These are phyloP conservation scores for Theristicus caerulescens DNA, from an alignment of 2,113 vertebrate genomes.

Conservation along the genomic window DNA sequence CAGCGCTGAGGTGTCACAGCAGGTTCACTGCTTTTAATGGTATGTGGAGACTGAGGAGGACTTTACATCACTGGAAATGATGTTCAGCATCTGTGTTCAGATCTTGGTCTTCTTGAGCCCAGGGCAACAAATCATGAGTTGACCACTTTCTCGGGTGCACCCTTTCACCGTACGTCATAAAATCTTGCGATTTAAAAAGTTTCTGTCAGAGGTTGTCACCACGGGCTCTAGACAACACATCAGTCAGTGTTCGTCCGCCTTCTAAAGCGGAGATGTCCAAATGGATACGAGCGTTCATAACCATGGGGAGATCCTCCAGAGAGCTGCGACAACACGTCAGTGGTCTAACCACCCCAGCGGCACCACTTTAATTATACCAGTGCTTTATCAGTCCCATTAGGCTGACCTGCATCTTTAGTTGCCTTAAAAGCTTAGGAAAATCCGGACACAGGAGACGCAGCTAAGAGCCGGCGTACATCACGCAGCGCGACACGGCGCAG, in stretches of 20 bases:
- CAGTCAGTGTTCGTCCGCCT: neutral
- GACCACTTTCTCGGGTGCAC: neutral
- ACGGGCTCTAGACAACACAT: neutral
- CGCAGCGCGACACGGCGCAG: rapidly evolving
- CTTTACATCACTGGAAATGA: neutral
- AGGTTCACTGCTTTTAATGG: neutral
- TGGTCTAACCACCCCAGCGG: neutral
- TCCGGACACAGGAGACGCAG: neutral
- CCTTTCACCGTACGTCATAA: neutral
- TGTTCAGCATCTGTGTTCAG: neutral
- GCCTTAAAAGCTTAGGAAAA: neutral
- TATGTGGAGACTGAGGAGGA: neutral
- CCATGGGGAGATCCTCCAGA: neutral
- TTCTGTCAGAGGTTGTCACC: neutral
- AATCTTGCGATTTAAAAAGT: neutral
- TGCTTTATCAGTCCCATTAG: neutral
- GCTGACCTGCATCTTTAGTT: neutral
- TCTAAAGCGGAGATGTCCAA: neutral
- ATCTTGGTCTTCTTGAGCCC: neutral
- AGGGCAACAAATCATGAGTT: neutral
- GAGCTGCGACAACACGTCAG: neutral
- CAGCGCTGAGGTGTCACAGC: neutral
- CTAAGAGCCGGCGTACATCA: neutral
- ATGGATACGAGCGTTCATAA: neutral
- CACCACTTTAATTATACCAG: neutral